These are phyloP conservation scores for Sardinella longiceps DNA, from an alignment of 2,797 vertebrate species.

Conservation along the genomic window DNA sequence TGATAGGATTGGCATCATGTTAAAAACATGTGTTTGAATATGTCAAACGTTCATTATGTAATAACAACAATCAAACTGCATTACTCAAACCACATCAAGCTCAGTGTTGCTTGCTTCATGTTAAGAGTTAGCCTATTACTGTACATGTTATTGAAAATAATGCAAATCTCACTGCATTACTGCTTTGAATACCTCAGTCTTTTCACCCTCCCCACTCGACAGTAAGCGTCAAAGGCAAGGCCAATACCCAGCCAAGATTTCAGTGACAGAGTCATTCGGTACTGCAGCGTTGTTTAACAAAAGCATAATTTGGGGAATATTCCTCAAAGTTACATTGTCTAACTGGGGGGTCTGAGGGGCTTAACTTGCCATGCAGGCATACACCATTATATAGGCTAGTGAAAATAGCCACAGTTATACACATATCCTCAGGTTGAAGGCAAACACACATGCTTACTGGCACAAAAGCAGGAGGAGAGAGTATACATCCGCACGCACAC, in stretches of 20 bases:
- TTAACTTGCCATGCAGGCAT: neutral
- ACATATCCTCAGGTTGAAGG: neutral
- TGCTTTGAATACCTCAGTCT: neutral
- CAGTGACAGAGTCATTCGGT: neutral
- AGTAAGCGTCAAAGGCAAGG: neutral
- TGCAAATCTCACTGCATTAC: neutral
- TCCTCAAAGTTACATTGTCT: neutral
- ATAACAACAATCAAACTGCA: no score
- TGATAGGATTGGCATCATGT: no score
- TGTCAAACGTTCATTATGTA: no score
- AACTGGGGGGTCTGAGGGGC: neutral
- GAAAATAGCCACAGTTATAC: neutral
- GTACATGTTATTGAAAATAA: neutral
- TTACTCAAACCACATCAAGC: no score
- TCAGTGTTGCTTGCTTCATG: neutral
- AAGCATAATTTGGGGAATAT: no score
- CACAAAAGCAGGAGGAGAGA: neutral
- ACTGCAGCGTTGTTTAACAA: neutral
- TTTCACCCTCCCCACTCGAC: neutral
- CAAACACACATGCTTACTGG: conserved; percentile 23
- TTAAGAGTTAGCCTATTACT: no score
- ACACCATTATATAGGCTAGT: neutral
- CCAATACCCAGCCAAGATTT: neutral
- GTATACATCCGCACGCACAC: conserved; percentile 16
- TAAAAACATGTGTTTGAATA: no score